phyloP scores from a whole-genome alignment of 1,140 invertebrate species.

The Tetramorium alpestre region DNA sequence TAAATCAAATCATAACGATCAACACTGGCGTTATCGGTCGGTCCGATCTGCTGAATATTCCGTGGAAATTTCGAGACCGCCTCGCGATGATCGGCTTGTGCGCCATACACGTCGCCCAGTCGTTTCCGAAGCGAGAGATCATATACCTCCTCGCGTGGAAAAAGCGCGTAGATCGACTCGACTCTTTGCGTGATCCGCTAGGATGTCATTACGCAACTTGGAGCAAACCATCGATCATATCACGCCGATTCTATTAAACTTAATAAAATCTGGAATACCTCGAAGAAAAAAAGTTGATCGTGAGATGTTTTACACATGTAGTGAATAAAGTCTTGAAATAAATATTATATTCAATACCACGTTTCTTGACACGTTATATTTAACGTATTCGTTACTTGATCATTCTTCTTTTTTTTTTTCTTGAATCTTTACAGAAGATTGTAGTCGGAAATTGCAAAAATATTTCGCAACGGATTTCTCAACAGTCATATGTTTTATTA shows the following conservation, averaged over 20 bases:
- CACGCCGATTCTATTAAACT: neutral
- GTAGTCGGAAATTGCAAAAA: neutral
- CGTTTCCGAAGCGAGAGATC: neutral
- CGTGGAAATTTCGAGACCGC: constrained; percentile 60
- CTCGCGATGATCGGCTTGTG: constrained; percentile 17
- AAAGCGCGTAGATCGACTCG: constrained; percentile 9
- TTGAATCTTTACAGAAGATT: neutral
- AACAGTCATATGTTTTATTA: neutral
- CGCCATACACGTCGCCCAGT: constrained; percentile 5
- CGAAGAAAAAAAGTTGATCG: neutral
- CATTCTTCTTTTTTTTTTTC: neutral
- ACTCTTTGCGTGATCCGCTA: constrained; percentile 2
- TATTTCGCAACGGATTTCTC: neutral
- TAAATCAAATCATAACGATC: constrained; percentile 84
- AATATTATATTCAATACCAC: neutral
- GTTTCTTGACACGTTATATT: neutral
- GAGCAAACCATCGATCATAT: neutral
- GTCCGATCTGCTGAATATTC: constrained; percentile 56
- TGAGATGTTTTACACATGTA: neutral
- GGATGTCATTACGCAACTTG: neutral
- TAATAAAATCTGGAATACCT: neutral
- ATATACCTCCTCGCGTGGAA: neutral
- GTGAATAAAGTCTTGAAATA: neutral
- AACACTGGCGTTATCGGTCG: constrained; percentile 71
- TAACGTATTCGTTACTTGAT: neutral